Conservation (phyloP, 1,140 invertebrate species). For the Heliconius hermathena region DNA sequence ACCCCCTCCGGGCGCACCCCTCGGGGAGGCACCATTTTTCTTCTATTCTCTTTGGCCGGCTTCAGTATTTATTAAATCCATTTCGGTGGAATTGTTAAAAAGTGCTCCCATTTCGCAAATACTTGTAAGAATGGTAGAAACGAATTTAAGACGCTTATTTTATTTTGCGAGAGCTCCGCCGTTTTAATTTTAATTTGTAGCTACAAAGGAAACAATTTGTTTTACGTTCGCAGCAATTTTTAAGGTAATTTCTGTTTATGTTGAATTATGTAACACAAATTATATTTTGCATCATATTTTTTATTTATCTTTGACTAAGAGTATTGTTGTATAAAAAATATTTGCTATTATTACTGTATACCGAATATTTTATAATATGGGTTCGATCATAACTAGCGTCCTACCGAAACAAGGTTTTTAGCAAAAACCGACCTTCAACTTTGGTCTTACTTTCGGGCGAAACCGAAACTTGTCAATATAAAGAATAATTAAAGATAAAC, state of each 20-base stretch:
- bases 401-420: too few species aligned
- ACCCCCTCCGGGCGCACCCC: slow-evolving; percentile 43
- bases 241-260: slow-evolving; percentile 10
- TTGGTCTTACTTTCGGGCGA: too few species aligned
- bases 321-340: too few species aligned
- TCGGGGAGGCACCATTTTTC: slow-evolving; percentile 64
- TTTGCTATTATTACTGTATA: too few species aligned
- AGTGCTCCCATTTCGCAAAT: slow-evolving; percentile 49
- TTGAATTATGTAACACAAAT: not conserved
- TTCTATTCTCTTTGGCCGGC: slow-evolving; percentile 75
- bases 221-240: slow-evolving; percentile 13
- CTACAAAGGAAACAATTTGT: slow-evolving; percentile 30
- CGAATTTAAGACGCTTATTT: slow-evolving; percentile 31
- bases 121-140: slow-evolving; percentile 36
- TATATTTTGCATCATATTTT: slow-evolving; percentile 1
- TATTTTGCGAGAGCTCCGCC: slow-evolving; percentile 27
- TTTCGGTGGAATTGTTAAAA: slow-evolving; percentile 73
- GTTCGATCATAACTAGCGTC: too few species aligned
- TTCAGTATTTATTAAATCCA: slow-evolving; percentile 76
- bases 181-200: slow-evolving; percentile 34
- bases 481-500: too few species aligned
- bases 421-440: too few species aligned
- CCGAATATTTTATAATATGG: too few species aligned
- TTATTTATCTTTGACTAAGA: not conserved
- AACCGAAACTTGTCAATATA: too few species aligned